Percentiles rank a stretch among this genome's conserved stretches.
Conservation (phyloP, 2,113 vertebrate species). For the Melanerpes aurifrons region DNA sequence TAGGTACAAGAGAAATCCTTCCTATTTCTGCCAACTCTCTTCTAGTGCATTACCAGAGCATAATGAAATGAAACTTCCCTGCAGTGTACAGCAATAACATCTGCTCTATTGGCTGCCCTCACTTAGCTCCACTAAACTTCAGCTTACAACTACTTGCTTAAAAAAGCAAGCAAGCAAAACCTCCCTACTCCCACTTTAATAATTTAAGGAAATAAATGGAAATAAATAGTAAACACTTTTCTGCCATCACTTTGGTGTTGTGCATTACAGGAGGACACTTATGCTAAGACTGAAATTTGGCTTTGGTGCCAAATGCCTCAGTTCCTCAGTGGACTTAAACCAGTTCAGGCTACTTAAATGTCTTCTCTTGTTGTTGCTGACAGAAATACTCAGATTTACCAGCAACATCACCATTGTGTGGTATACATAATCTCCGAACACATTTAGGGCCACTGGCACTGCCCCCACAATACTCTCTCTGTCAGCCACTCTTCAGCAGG, state of each 20-base stretch:
- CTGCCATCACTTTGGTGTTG: accelerated
- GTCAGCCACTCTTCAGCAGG: background rate
- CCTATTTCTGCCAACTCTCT: background rate
- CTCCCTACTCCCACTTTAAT: background rate
- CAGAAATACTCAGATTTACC: background rate
- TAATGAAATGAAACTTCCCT: background rate
- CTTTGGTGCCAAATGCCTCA: background rate
- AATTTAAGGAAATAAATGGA: constrained; percentile 27
- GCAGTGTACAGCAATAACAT: background rate
- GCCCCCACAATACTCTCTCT: background rate
- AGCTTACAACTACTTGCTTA: background rate
- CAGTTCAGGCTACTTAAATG: background rate
- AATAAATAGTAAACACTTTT: background rate
- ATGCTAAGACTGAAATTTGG: background rate
- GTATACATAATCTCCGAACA: background rate
- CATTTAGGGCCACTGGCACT: accelerated
- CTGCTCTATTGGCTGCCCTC: constrained; percentile 7
- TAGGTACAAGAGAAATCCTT: background rate
- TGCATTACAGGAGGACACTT: background rate
- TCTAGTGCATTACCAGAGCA: background rate
- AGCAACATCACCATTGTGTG: background rate
- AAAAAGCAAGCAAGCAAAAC: constrained; percentile 38
- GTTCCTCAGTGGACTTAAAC: background rate
- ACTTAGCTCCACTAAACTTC: constrained; percentile 19
- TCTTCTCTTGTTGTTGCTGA: background rate